Conservation (phyloP, 2,888 invertebrate species). For the Nebria salina region DNA sequence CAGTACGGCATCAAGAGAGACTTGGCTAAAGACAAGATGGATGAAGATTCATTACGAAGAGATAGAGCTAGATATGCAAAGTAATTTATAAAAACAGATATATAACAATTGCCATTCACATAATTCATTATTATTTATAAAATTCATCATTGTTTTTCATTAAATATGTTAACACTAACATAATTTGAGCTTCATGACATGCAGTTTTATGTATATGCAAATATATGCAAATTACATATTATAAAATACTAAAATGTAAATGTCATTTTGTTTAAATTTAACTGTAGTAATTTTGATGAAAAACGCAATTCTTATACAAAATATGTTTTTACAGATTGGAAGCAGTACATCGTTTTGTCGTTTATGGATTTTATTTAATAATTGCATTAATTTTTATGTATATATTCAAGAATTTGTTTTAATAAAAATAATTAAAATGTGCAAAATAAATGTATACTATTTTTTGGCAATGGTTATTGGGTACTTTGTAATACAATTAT, state of each 20-base stretch:
- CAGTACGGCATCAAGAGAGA: constrained; percentile 5
- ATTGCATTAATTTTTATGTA: neutral
- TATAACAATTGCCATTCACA: neutral
- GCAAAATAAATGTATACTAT: too few species aligned
- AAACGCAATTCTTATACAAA: neutral
- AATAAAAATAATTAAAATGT: neutral
- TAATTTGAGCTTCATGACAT: too few species aligned
- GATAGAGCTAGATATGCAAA: constrained; percentile 5
- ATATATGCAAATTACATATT: too few species aligned
- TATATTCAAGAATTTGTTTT: neutral
- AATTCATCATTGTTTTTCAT: too few species aligned
- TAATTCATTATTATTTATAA: neutral
- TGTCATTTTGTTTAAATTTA: neutral
- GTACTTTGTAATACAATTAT: too few species aligned
- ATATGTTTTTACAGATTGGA: neutral
- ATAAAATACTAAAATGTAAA: neutral
- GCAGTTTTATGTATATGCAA: too few species aligned
- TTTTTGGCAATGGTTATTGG: too few species aligned
- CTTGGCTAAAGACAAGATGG: constrained; percentile 2
- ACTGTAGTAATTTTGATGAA: neutral
- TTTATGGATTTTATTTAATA: neutral
- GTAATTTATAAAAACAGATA: neutral
- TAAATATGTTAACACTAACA: too few species aligned
- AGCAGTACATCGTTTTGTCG: neutral
- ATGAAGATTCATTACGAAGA: neutral